phyloP scores from a whole-genome alignment of 2,888 invertebrate genomes.

The Cephus runcator region DNA sequence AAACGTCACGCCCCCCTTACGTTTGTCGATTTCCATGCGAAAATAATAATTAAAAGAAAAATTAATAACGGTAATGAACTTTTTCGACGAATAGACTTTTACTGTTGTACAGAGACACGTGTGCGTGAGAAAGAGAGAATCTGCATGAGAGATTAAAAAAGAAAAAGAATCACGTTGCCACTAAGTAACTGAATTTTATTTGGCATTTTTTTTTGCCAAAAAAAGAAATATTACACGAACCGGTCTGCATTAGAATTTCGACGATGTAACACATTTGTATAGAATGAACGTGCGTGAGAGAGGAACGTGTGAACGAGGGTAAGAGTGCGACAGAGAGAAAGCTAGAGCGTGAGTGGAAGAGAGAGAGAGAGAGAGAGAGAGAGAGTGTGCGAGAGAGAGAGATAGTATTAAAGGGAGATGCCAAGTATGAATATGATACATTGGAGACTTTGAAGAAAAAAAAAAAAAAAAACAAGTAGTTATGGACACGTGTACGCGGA shows the following conservation, averaged over 20 bases:
- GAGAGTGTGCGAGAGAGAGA: conserved; percentile 15
- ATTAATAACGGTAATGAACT: conserved; percentile 19
- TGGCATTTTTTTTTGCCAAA: conserved; percentile 38
- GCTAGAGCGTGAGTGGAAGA: conserved; percentile 1
- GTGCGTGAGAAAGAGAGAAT: too few species aligned
- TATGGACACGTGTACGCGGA: too few species aligned
- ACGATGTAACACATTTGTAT: neutral
- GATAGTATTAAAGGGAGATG: conserved; percentile 3
- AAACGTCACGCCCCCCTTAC: neutral
- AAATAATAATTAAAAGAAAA: conserved; percentile 12
- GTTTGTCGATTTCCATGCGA: neutral
- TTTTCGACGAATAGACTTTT: conserved; percentile 7
- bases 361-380: conserved; percentile 12
- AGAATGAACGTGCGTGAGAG: conserved; percentile 10
- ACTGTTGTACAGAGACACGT: too few species aligned
- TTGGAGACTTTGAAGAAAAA: too few species aligned
- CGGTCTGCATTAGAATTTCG: conserved; percentile 18
- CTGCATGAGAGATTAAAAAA: too few species aligned
- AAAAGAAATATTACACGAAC: conserved; percentile 4
- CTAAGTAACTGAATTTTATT: conserved; percentile 26
- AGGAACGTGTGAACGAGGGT: conserved; percentile 3
- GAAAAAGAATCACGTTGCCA: neutral
- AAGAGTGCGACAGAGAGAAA: conserved; percentile 4
- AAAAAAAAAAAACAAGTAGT: too few species aligned
- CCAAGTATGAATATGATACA: too few species aligned